A percentile compares a stretch with the other conserved stretches of the same genome.
Evolutionary conservation across 1,140 invertebrate genomes (phyloP).

Genomic region (Cryptotermes secundus): DNA sequence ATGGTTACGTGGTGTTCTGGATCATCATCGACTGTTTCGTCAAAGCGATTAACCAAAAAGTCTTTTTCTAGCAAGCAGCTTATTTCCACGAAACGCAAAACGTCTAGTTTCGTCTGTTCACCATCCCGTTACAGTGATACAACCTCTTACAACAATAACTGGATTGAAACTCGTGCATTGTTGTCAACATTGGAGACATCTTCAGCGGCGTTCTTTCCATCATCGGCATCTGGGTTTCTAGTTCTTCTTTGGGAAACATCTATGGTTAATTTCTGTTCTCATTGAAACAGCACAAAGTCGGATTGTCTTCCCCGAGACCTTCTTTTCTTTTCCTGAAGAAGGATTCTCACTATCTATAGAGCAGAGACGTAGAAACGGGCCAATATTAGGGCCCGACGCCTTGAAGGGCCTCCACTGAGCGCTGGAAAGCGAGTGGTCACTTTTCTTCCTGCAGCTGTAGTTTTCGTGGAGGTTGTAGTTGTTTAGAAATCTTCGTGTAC

Average conservation of each 20-base stretch:
- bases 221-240: slow-evolving; percentile 29
- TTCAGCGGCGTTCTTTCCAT: slow-evolving; percentile 29
- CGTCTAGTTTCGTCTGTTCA: not conserved
- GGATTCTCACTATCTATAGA: not conserved
- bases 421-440: not conserved
- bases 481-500: not conserved
- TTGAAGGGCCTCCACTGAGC: not conserved
- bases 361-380: not conserved
- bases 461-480: not conserved
- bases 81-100: not conserved
- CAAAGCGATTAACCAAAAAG: not conserved
- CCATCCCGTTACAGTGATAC: not conserved
- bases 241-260: slow-evolving; percentile 37
- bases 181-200: slow-evolving; percentile 5
- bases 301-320: too few species aligned
- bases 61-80: not conserved
- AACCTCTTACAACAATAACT: not conserved
- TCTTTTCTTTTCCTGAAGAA: not conserved
- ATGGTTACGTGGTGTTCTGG: slow-evolving; percentile 22
- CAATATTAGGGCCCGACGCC: not conserved
- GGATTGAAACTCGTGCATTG: slow-evolving; percentile 19
- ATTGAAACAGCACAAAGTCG: slow-evolving; percentile 25
- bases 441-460: not conserved
- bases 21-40: not conserved
- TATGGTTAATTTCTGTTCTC: slow-evolving; percentile 36